phyloP scores from a whole-genome alignment of 2,888 invertebrate species.

The Automeris io region DNA sequence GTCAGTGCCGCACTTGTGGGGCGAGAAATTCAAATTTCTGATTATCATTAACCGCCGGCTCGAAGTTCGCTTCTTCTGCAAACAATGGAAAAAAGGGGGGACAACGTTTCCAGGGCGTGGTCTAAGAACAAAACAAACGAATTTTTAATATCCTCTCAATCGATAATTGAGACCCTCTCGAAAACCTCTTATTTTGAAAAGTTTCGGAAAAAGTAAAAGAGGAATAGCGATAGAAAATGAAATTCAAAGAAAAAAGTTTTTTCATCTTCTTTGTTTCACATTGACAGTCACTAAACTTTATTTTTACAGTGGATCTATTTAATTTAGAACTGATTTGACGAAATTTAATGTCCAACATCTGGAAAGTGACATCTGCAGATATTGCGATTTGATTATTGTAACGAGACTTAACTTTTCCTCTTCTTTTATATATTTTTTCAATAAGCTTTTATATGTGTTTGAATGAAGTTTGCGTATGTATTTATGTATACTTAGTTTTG shows the following conservation, averaged over 20 bases:
- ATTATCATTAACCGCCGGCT: slow-evolving; percentile 65
- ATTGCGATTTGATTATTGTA: slow-evolving; percentile 31
- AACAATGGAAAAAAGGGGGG: slow-evolving; percentile 70
- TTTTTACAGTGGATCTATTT: slow-evolving; percentile 72
- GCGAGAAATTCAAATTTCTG: slow-evolving; percentile 71
- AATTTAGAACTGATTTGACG: slow-evolving; percentile 65
- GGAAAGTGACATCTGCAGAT: slow-evolving; percentile 53
- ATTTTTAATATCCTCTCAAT: slow-evolving; percentile 77
- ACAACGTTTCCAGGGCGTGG: slow-evolving; percentile 61
- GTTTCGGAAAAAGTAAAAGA: slow-evolving; percentile 73
- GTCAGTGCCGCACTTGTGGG: slow-evolving; percentile 52
- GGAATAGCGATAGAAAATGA: slow-evolving; percentile 71
- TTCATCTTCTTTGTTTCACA: slow-evolving; percentile 77
- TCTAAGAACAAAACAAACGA: slow-evolving; percentile 76
- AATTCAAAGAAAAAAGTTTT: slow-evolving; percentile 73
- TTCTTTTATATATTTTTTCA: no score
- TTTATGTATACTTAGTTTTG: no score
- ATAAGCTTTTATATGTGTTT: no score
- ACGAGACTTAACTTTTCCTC: neutral
- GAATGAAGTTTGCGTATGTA: no score
- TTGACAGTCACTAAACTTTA: slow-evolving; percentile 73
- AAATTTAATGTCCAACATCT: slow-evolving; percentile 60
- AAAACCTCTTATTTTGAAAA: slow-evolving; percentile 76
- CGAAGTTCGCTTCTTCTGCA: slow-evolving; percentile 64
- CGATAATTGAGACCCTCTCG: slow-evolving; percentile 75